Base-by-base conservation (phyloP, 1,140 invertebrate species). In the Musca vetustissima region DNA sequence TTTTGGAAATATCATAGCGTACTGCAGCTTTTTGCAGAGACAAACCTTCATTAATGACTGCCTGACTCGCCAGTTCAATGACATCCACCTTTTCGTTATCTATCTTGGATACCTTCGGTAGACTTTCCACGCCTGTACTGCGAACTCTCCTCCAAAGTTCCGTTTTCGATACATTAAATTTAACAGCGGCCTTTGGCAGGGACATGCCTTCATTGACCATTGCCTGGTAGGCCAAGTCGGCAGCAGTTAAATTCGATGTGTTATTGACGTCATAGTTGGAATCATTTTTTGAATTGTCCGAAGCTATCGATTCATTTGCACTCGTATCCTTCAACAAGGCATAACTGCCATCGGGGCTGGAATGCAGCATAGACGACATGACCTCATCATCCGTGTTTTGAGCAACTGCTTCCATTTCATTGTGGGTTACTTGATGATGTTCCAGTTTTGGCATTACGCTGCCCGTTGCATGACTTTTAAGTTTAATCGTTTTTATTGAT, bases 1-100 rank as follows among this genome's bases (percentile, higher is more conserved):
- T 88, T 77, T 88, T 88, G 14, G 87, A 87, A 72, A 88, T 87
- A 61, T 84, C 83, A 68, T 77, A 87, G 67, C 84, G 83, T 73
- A 83, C 75, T 2, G 87, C 85, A 19, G 87, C 87, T 14, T 84
- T 83, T 21, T 87, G 86, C 67, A 88, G 83, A 4, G 86, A 87
- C 75, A 88, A 85, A 67, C 83, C 85, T 3, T 86, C 86, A 15
- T 84, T 75, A 68, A 84, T 84, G 17, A 87, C 87, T 4, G 86
- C 86, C 2, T 87, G 84, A 11, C 86, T 78, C 1, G 79, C 79
- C 7, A 75, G 71, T 69, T 84, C 83, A 67, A 87, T 83, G 1
- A 78, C 75, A 53, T 82, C 82, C 21, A 61, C 24, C 13, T 61
- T 61, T 7, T 61, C 57, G 9, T 28, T 28, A 43, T 61, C 14